Evolutionary conservation across 2,888 invertebrate species (phyloP), one percentile per base, ranked within the genome.

Genomic region (Autographa pulchrina): DNA sequence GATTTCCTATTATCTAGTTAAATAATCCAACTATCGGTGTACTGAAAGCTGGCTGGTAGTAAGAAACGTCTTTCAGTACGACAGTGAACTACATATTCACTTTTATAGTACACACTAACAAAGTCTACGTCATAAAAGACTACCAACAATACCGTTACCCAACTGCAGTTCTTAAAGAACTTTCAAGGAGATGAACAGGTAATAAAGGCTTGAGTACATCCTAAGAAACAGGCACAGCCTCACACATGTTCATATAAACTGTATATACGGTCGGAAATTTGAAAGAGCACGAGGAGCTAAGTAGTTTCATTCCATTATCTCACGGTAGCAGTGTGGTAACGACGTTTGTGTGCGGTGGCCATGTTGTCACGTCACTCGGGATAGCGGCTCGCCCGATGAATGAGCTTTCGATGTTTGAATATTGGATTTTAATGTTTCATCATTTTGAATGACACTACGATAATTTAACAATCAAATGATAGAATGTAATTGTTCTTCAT

Each of bases 271-370:
- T 56, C 82, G 82, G 80, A 80, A 71, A 80, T 82, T 85, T 76
- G 78, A 85, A 84, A 82, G 75, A 85, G 82, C 80, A 82, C 54
- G 78, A 75, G 74, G 70, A 69, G 77, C 69, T 81, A 83, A 86
- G 85, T 82, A 86, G 85, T 82, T 82, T 66, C 73, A 78, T 83
- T 82, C 75, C 81, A 84, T 85, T 86, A 86, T 86, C 81, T 81
- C 82, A 78, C 80, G 79, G 80, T 66, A 78, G 81, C 85, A 81
- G 76, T 74, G 78, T 80, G 78, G 81, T 81, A 75, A 80, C 74
- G 77, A 78, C 70, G 73, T 77, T 62, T 74, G 74, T 25, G 20
- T 81, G 65, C 9, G 59, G 82, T 58, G 20, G 32, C 80, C 80
- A 78, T 79, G 65, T 71, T 74, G 67, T 64, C 20, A 13, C 48